Evolutionary conservation across 2,113 vertebrate genomes (phyloP), one percentile per base, ranked within the genome.

Genomic region (Emydura subglobosa): DNA sequence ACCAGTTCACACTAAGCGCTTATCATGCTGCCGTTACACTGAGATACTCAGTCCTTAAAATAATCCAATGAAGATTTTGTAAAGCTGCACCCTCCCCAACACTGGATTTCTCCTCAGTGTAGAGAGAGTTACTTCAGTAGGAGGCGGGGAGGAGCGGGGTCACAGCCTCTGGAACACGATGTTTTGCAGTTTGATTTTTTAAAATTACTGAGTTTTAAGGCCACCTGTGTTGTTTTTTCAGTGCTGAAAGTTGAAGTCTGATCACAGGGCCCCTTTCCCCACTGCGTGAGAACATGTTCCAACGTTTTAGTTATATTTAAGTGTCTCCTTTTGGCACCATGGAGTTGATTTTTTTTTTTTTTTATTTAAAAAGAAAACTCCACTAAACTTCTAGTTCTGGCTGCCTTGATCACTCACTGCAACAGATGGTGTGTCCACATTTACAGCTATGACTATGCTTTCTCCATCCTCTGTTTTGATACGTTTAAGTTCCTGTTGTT

Each of bases 301-400:
- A 95, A 96, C 96, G 86, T 98, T 98, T 93, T 97, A 93, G 97
- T 97, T 97, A 95, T 97, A 97, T 94, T 97, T 92, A 98, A 97
- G 97, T 95, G 97, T 98, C 98, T 98, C 98, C 98, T 98, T 99
- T 99, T 99, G 99, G 99, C 99, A 99, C 99, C 99, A 98, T 96
- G 98, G 98, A 98, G 97, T 98, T 98, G 98, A n/a, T 91, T 80
- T 34, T 79, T 85, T 79, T 74, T 34, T 85, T 79, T 74, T 31
- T 93, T 85, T 54, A 74, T 19, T 29, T 42, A 17, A 61, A 54
- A 78, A 14, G 47, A 39, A 68, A 93, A 91, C 95, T 93, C 83
- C 79, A 90, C 91, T 89, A 85, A 51, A 96, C 87, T 83, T 97
- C 98, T 99, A 99, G 98, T 99, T 99, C 97, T 98, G 98, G 95